Evolutionary conservation across 2,113 vertebrate species (phyloP).

Genomic region (Phodopus roborovskii): DNA sequence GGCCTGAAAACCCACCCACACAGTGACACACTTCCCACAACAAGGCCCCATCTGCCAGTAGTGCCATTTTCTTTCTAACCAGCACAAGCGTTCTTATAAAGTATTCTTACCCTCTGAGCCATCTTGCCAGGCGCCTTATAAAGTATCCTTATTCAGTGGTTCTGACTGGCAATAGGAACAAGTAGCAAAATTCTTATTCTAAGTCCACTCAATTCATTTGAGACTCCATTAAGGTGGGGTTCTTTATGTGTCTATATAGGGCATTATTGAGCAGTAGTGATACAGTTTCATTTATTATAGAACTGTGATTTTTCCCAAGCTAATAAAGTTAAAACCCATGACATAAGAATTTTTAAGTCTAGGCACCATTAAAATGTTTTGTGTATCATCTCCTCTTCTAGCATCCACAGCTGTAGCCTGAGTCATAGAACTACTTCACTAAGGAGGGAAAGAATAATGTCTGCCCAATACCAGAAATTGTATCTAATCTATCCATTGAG

Average conservation of each 20-base stretch:
- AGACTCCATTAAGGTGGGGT: not conserved
- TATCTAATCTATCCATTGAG: not conserved
- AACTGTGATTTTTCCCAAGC: not conserved
- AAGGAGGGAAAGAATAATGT: not conserved
- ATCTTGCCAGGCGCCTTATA: too few relatives aligned
- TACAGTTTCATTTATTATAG: not conserved
- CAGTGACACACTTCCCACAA: not conserved
- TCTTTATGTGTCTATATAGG: not conserved
- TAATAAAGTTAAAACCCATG: not conserved
- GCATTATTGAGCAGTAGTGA: not conserved
- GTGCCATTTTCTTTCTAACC: not conserved
- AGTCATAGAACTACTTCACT: not conserved
- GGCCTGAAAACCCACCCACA: not conserved
- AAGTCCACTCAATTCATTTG: not conserved
- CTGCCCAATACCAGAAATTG: not conserved
- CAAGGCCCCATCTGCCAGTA: not conserved
- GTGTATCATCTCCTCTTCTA: not conserved
- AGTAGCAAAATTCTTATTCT: not conserved
- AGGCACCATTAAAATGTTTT: not conserved
- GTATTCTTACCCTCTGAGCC: not conserved
- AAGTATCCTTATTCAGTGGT: not conserved
- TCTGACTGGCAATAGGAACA: not conserved
- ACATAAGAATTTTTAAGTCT: not conserved
- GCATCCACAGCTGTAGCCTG: not conserved
- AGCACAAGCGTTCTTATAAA: not conserved